phyloP scores from a whole-genome alignment of 2,113 vertebrate genomes.

The Tupaia chinensis region DNA sequence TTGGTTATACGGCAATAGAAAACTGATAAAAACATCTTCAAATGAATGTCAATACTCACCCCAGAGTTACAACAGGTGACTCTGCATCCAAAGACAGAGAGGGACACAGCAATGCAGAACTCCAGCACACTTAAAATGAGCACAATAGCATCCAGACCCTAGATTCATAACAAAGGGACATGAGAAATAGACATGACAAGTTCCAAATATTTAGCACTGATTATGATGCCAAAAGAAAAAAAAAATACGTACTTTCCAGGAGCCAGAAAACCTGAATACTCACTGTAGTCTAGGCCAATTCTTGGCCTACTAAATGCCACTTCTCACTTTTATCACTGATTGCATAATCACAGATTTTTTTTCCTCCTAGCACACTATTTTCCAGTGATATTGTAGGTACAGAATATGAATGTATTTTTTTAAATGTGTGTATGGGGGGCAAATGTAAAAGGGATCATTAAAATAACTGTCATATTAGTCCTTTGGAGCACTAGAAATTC shows the following conservation, averaged over 20 bases:
- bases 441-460: background rate
- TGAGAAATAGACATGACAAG: background rate
- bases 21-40: background rate
- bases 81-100: constrained; percentile 68
- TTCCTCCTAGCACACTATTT: background rate
- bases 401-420: background rate
- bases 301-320: background rate
- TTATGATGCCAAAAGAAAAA: background rate
- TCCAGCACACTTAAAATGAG: constrained; percentile 50
- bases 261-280: background rate
- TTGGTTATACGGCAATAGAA: background rate
- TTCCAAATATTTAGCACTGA: background rate
- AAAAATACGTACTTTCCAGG: background rate
- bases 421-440: background rate
- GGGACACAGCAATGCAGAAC: constrained; percentile 47
- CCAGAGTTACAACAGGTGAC: background rate
- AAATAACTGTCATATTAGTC: background rate
- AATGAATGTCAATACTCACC: constrained; percentile 27
- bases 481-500: background rate
- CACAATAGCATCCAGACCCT: constrained; percentile 11
- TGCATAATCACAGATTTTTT: background rate
- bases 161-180: background rate
- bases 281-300: background rate
- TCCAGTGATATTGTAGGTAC: background rate
- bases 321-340: background rate